These are phyloP conservation scores for Scaptomyza cyrtandrae DNA, from an alignment of 2,888 invertebrate genomes.

Conservation along the genomic window DNA sequence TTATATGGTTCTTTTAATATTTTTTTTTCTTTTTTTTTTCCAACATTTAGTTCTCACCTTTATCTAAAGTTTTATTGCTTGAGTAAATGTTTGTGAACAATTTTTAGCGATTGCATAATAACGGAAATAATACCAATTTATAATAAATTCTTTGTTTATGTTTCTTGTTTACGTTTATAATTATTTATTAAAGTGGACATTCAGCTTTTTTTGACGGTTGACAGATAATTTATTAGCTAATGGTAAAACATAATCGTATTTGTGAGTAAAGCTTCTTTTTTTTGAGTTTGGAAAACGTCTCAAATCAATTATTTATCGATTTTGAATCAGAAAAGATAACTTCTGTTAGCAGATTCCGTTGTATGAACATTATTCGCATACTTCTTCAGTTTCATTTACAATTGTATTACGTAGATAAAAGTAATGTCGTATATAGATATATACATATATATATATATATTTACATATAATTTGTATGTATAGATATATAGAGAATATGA, in stretches of 20 bases:
- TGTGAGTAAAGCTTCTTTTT: background rate
- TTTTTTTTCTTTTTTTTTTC: too few species aligned
- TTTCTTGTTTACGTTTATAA: background rate
- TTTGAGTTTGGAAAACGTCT: background rate
- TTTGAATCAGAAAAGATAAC: background rate
- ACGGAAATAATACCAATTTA: background rate
- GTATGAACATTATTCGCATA: background rate
- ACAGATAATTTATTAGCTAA: background rate
- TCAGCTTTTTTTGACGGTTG: background rate
- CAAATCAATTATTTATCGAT: slow-evolving; percentile 3
- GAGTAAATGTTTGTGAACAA: background rate
- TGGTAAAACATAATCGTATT: background rate
- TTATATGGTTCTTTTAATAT: background rate
- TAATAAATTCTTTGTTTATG: background rate
- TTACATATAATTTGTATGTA: background rate
- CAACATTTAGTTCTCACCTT: background rate
- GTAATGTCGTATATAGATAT: slow-evolving; percentile 12
- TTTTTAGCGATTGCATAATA: slow-evolving; percentile 2
- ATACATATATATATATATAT: slow-evolving; percentile 14
- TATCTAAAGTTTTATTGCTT: background rate
- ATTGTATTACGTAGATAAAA: slow-evolving; percentile 18
- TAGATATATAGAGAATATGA: slow-evolving; percentile 52
- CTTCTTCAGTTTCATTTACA: slow-evolving; percentile 5
- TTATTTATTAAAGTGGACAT: background rate
- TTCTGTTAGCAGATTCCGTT: background rate